Base-by-base conservation (phyloP, 2,888 invertebrate genomes). In the Brenthis hecate region DNA sequence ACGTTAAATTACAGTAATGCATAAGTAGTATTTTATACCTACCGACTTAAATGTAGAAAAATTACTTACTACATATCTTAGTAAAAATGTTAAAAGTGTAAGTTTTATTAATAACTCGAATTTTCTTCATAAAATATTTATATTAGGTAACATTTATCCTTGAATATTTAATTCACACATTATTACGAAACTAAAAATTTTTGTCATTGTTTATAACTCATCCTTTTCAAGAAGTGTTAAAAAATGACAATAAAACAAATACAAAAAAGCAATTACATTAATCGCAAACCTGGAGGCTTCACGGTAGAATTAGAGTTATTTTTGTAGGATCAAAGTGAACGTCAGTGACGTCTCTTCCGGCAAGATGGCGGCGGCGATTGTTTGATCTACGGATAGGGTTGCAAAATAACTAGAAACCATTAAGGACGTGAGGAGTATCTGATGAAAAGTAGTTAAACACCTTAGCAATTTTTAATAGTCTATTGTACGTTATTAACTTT, bases 321-420 rank as follows among this genome's bases (percentile, higher is more conserved):
- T 91, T 90, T 88, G 86, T 76, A 77, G 86, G 91, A 92, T 92
- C 91, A 91, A 91, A 92, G 91, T 85, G 86, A 89, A 87, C 85
- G 86, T 85, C 87, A 85, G 81, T 87, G 87, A 89, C 74, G 77
- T 89, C 87, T 90, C 88, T 87, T 92, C 92, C 92, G 89, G 82
- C 86, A 89, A 91, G 91, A 91, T 91, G 92, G 91, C 90, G 91
- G 84, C 86, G 82, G 79, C 85, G 89, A 91, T 93, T 93, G 93
- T 93, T 92, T 92, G 92, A 92, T 90, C 89, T 88, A 54, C 8
- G 53, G 54, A 19, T 62, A 62, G 62, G 62, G 62, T 62, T 62
- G 62, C 28, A 50, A 48, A 50, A 28, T 53, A 19, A 51, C 61
- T 36, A 53, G 51, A 53, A 60, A 47, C 11, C 47, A 57, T 28